These are phyloP conservation scores for Diorhabda carinulata DNA, from an alignment of 1,140 invertebrate genomes.

Conservation along the genomic window DNA sequence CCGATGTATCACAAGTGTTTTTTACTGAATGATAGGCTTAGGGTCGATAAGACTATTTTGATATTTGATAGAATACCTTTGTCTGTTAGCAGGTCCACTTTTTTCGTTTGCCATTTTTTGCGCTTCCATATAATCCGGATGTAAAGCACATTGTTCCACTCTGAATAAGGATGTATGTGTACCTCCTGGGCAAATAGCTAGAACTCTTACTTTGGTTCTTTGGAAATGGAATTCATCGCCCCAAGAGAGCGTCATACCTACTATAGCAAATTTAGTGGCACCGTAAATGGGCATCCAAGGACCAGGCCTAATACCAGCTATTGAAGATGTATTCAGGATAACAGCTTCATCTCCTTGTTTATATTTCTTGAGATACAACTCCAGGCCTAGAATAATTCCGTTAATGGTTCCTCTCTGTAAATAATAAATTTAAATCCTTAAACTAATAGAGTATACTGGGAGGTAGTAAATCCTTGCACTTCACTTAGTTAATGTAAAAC, in stretches of 20 bases:
- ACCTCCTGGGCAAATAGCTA: conserved; percentile 42
- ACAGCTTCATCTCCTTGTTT: conserved; percentile 26
- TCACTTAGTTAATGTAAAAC: too few relatives aligned
- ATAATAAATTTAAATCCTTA: too few relatives aligned
- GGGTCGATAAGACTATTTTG: too few relatives aligned
- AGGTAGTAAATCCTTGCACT: too few relatives aligned
- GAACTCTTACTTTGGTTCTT: conserved; percentile 37
- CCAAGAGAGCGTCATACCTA: conserved; percentile 27
- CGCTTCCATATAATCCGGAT: too few relatives aligned
- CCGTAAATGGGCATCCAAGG: conserved; percentile 28
- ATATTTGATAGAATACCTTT: too few relatives aligned
- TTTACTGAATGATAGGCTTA: too few relatives aligned
- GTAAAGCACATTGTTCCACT: too few relatives aligned
- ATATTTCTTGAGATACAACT: conserved; percentile 31
- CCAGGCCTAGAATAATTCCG: conserved; percentile 28
- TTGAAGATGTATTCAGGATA: conserved; percentile 33
- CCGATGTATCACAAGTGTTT: too few relatives aligned
- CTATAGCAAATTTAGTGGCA: conserved; percentile 31
- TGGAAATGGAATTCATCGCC: conserved; percentile 23
- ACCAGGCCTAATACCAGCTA: conserved; percentile 24
- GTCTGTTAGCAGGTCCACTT: too few relatives aligned
- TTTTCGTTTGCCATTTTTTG: too few relatives aligned
- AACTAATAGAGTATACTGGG: too few relatives aligned
- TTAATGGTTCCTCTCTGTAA: conserved; percentile 30
- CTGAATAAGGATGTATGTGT: conserved; percentile 29